Base-by-base conservation (phyloP, 2,797 vertebrate genomes). In the Silurus lanzhouensis region DNA sequence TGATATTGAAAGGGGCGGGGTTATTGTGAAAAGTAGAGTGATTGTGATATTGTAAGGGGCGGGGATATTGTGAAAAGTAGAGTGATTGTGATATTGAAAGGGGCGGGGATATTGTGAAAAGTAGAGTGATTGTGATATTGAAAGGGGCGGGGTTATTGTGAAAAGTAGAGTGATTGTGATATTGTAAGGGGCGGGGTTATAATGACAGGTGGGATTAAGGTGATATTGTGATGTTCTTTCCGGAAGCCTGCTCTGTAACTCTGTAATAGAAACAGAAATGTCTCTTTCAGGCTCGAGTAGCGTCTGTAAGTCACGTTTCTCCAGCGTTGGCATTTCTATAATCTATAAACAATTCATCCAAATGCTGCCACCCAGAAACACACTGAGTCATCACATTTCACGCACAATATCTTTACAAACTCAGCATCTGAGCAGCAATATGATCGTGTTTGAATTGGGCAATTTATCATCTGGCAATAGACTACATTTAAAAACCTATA, bases 341-440 rank as follows among this genome's bases (percentile, higher is more conserved):
- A 66, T 81, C 79, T 66, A 64, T 66, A 80, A 80, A 80, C 63
- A 64, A 81, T 63, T 67, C 79, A 70, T 79, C 27, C 77, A 61
- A 61, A 78, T 12, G 64, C 75, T 31, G 55, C 64, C 64, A 68
- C 66, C 75, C 57, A 84, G 79, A 66, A 66, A 66, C 79, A 52
- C 83, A 60, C 57, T 20, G 27, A 68, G 52, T 66, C 82, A 70
- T 81, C 79, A 70, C 15, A 67, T 68, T 84, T 77, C 74, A 66
- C n/a, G 74, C 63, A 25, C 19, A 20, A 68, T 70, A 67, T 78
- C 75, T 67, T 78, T 68, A 70, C 78, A 52, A 80, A 48, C 78
- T 80, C 78, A 80, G 78, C 78, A 80, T 78, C 74, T 27, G 19
- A 25, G 75, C 38, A 14, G 55, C 74, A 70, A 60, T 14, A 76